Evolutionary conservation across 2,888 invertebrate genomes (phyloP).

Genomic region (Flexamia atlantica): DNA sequence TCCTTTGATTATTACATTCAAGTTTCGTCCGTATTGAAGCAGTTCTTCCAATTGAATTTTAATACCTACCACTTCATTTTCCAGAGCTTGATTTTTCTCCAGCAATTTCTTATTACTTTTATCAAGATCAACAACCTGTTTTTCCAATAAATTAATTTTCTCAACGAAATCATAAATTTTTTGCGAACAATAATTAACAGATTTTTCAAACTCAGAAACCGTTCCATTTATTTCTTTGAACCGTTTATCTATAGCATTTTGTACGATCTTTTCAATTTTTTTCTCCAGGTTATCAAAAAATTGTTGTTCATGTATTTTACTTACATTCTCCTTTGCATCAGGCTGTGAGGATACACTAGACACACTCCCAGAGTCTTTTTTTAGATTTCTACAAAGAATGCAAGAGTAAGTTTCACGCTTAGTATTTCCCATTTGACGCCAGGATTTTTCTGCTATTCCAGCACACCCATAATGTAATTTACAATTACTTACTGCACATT

Average conservation of each 20-base stretch:
- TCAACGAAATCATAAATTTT: background rate
- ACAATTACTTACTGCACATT: background rate
- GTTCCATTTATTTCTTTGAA: conserved; percentile 1
- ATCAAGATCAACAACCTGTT: background rate
- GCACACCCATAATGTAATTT: conserved; percentile 31
- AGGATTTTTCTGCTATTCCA: background rate
- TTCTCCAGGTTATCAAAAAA: background rate
- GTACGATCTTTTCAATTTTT: conserved; percentile 8
- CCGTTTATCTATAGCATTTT: conserved; percentile 12
- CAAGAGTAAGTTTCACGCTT: conserved; percentile 27
- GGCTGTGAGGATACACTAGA: conserved; percentile 22
- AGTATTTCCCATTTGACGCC: conserved; percentile 7
- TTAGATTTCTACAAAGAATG: background rate
- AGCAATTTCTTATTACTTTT: background rate
- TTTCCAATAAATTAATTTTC: background rate
- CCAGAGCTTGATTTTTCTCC: background rate
- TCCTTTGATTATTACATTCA: background rate
- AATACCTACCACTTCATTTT: background rate
- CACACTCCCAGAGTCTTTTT: conserved; percentile 32
- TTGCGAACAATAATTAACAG: conserved; percentile 22
- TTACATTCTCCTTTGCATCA: background rate
- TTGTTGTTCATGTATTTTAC: background rate
- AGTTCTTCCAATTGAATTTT: conserved; percentile 1
- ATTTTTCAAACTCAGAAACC: background rate
- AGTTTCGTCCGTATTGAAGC: conserved; percentile 13